Conservation (phyloP, 2,888 invertebrate species). For the Odontocolon sp. region DNA sequence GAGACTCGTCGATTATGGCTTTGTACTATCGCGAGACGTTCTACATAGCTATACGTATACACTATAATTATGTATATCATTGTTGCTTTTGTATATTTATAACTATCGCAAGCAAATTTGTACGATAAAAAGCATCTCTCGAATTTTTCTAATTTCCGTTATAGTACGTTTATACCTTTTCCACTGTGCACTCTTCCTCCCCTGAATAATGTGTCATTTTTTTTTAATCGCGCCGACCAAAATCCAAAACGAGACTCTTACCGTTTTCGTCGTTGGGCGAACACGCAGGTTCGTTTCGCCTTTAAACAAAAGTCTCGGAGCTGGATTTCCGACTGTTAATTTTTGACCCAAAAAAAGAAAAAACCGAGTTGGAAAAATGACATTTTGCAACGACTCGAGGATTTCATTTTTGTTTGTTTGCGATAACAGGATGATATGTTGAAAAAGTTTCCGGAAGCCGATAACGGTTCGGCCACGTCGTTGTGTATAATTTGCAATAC, state of each 20-base stretch:
- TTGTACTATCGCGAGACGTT: slow-evolving; percentile 64
- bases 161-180: slow-evolving; percentile 25
- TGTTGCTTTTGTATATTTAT: slow-evolving; percentile 73
- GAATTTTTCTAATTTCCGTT: background rate
- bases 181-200: slow-evolving; percentile 16
- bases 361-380: background rate
- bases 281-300: slow-evolving; percentile 55
- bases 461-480: slow-evolving; percentile 9
- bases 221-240: no score
- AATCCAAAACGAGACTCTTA: no score
- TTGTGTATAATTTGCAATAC: slow-evolving; percentile 42
- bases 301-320: slow-evolving; percentile 37
- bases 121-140: slow-evolving; percentile 29
- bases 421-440: no score
- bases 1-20: slow-evolving; percentile 45
- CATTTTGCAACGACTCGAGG: background rate
- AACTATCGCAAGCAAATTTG: slow-evolving; percentile 62
- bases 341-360: background rate
- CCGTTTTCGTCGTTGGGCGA: slow-evolving; percentile 15
- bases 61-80: slow-evolving; percentile 64
- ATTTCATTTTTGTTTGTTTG: no score
- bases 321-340: slow-evolving; percentile 41
- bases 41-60: slow-evolving; percentile 41
- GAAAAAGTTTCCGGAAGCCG: background rate
- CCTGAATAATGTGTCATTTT: slow-evolving; percentile 9